Evolutionary conservation across 2,113 vertebrate species (phyloP).

Genomic region (Camelus bactrianus): DNA sequence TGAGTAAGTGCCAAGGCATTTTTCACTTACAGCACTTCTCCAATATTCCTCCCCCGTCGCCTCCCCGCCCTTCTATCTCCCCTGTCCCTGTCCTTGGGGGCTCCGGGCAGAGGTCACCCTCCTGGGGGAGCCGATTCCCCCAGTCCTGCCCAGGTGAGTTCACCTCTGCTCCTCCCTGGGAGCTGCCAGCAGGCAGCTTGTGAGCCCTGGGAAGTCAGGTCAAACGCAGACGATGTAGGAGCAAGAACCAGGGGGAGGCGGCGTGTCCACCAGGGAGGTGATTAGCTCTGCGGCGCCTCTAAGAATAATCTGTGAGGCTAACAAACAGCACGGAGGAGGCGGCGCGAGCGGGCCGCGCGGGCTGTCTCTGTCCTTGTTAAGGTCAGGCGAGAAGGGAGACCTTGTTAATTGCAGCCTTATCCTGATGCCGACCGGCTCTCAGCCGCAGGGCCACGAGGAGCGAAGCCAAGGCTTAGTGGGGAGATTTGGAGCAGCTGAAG

Average conservation of each 20-base stretch:
- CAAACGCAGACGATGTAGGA: constrained; percentile 50
- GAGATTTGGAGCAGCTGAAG: background rate
- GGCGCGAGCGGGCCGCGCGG: background rate
- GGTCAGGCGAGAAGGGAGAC: constrained; percentile 33
- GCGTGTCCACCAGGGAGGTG: constrained; percentile 70
- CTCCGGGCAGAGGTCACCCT: constrained; percentile 54
- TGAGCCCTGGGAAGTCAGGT: constrained; percentile 66
- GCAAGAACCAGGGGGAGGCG: constrained; percentile 29
- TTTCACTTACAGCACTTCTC: background rate
- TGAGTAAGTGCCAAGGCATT: background rate
- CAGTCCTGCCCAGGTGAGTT: background rate
- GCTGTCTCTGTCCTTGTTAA: constrained; percentile 48
- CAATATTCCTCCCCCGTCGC: background rate
- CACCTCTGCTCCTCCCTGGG: constrained; percentile 35
- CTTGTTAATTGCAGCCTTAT: constrained; percentile 53
- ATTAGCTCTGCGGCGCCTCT: constrained; percentile 52
- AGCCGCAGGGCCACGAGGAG: background rate
- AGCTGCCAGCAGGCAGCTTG: constrained; percentile 7
- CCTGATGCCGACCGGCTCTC: background rate
- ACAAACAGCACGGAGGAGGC: constrained; percentile 8
- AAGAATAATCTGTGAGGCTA: constrained; percentile 60
- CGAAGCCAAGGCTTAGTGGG: background rate
- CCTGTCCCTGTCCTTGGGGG: background rate
- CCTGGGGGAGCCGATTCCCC: constrained; percentile 3
- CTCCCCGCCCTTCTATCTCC: background rate